Evolutionary conservation across 2,797 vertebrate genomes (phyloP), one percentile per base, ranked within the genome.

Genomic region (Hirundo rustica): DNA sequence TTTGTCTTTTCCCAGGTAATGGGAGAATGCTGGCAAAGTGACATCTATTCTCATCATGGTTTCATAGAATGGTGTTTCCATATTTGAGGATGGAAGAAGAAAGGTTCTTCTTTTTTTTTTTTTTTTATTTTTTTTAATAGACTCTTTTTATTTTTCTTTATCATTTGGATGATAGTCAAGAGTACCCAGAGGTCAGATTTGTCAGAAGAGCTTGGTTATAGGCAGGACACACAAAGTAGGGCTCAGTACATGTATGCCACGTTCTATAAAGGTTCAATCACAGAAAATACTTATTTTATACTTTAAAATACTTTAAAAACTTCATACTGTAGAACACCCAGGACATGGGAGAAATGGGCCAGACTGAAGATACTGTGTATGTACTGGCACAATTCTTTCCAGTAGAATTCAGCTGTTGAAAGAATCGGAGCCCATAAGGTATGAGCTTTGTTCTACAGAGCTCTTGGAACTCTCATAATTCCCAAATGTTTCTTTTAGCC

Each of bases 1-100:
- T 54, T 29, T 4, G 3, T 65, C 42, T 62, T 91, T 88, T 55
- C 16, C 21, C 4, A 7, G 17, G 3, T 60, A 51, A 25, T 22
- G 47, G 21, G 16, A 58, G 7, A 60, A 57, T 29, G 2, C 25
- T 70, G 32, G 11, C 21, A 27, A 61, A 81, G 32, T 13, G 25
- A 23, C 0, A 0, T 21, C 27, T 10, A 0, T 53, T 64, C 16
- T 60, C 3, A 0, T 19, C 9, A 10, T 53, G 4, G 3, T 53
- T 88, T 7, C 9, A 16, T 10, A 32, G 25, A 80, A 21, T 4
- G 3, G 2, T 25, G 16, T 50, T 70, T 75, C 47, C 9, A 3
- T 29, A 5, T 51, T 38, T 55, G n/a, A 92, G 61, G 51, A 62
- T 5, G 5, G 2, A 7, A 1, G 1, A 8, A 2, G 11, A 44